Conservation (phyloP, 2,888 invertebrate species). For the Labia minor region DNA sequence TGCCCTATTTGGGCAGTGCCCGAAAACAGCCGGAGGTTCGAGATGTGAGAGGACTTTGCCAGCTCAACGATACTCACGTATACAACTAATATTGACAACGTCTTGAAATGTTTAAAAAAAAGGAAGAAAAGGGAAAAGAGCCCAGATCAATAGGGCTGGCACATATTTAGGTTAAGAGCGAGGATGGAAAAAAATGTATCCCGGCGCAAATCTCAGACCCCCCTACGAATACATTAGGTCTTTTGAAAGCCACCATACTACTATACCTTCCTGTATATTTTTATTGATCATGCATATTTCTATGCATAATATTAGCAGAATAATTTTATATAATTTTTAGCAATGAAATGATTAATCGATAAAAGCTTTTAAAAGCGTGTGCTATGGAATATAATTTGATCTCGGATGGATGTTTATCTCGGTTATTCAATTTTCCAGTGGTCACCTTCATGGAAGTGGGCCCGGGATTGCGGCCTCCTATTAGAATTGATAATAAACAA, state of each 20-base stretch:
- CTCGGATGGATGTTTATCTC: not conserved
- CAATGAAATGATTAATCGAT: conserved; percentile 13
- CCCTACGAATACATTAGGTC: no score
- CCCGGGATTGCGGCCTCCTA: not conserved
- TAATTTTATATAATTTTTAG: not conserved
- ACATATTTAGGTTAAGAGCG: not conserved
- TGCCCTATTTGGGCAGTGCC: conserved; percentile 21
- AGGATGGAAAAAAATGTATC: not conserved
- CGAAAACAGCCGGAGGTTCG: not conserved
- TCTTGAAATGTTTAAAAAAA: conserved; percentile 8
- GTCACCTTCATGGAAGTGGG: not conserved
- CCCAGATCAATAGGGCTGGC: conserved; percentile 1
- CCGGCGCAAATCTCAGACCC: not conserved
- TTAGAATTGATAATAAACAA: conserved; percentile 6
- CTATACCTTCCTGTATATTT: not conserved
- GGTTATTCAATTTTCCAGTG: not conserved
- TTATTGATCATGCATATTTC: conserved; percentile 8
- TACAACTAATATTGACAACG: conserved; percentile 13
- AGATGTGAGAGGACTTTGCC: not conserved
- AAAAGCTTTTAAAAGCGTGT: not conserved
- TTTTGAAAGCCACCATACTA: no score
- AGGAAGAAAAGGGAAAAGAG: not conserved
- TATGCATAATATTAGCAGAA: not conserved
- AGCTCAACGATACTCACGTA: conserved; percentile 13
- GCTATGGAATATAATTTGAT: not conserved